Percentiles rank a stretch among this genome's conserved stretches.
Evolutionary conservation across 2,113 vertebrate genomes (phyloP).

Genomic region (Diadophis punctatus): DNA sequence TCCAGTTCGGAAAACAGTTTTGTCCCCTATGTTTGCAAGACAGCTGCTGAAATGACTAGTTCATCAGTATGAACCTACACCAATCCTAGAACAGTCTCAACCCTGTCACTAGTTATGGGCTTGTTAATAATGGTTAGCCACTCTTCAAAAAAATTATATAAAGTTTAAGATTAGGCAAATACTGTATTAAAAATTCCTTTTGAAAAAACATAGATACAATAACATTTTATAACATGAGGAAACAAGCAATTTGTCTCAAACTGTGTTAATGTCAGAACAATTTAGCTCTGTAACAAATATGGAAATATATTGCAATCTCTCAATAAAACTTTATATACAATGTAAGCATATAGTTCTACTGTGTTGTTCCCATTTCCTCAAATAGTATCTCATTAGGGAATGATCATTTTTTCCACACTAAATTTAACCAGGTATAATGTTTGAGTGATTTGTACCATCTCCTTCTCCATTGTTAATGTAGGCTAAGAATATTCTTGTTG

Average conservation of each 20-base stretch:
- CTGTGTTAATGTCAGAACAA: neutral
- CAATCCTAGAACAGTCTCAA: neutral
- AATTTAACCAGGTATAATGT: neutral
- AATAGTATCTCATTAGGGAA: neutral
- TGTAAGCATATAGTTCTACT: conserved; percentile 13
- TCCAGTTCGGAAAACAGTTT: neutral
- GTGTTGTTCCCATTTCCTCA: neutral
- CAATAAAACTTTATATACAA: conserved; percentile 37
- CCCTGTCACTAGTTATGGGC: neutral
- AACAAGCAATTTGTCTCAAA: neutral
- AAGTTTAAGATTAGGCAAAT: neutral
- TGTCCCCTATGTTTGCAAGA: neutral
- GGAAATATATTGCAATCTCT: conserved; percentile 19
- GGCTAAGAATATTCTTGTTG: neutral
- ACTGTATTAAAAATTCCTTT: neutral
- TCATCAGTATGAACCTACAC: neutral
- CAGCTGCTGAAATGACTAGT: neutral
- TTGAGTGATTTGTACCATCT: neutral
- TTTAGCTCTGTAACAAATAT: conserved; percentile 1
- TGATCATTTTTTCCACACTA: neutral
- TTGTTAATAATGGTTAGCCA: neutral
- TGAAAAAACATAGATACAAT: neutral
- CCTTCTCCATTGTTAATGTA: neutral
- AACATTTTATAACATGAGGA: neutral
- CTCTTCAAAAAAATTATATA: neutral